phyloP scores from a whole-genome alignment of 2,888 invertebrate genomes.

The Galerucella pusilla region DNA sequence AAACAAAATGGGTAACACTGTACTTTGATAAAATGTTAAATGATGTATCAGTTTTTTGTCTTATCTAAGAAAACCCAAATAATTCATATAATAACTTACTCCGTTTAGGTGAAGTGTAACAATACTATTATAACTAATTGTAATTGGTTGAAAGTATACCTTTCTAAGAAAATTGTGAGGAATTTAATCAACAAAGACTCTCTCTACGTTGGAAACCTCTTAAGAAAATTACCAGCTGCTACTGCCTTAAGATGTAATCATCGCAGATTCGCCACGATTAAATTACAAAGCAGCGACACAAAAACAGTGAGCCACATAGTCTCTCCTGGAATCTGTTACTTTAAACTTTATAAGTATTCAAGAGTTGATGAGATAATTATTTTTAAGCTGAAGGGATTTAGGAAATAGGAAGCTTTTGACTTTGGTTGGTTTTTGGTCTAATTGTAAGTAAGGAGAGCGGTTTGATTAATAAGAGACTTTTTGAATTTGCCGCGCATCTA shows the following conservation, averaged over 20 bases:
- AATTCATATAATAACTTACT: too few species aligned
- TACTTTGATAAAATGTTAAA: too few species aligned
- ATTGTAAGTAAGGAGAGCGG: background rate
- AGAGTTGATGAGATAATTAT: background rate
- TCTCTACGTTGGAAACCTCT: conserved; percentile 10
- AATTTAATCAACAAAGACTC: conserved; percentile 15
- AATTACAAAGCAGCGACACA: conserved; percentile 5
- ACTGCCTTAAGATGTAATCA: background rate
- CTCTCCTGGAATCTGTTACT: background rate
- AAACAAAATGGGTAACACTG: too few species aligned
- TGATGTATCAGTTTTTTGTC: too few species aligned
- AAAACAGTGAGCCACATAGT: background rate
- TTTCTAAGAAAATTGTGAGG: background rate
- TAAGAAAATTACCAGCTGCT: conserved; percentile 4
- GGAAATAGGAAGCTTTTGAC: background rate
- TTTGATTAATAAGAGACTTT: background rate
- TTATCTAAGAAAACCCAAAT: too few species aligned
- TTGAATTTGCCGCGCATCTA: too few species aligned
- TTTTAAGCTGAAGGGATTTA: background rate
- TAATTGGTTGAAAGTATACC: background rate
- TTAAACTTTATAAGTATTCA: background rate
- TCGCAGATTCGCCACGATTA: background rate
- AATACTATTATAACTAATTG: background rate
- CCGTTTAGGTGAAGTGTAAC: too few species aligned
- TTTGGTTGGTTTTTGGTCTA: background rate